Conservation (phyloP, 2,888 invertebrate species). For the Eustalomyia histrio region DNA sequence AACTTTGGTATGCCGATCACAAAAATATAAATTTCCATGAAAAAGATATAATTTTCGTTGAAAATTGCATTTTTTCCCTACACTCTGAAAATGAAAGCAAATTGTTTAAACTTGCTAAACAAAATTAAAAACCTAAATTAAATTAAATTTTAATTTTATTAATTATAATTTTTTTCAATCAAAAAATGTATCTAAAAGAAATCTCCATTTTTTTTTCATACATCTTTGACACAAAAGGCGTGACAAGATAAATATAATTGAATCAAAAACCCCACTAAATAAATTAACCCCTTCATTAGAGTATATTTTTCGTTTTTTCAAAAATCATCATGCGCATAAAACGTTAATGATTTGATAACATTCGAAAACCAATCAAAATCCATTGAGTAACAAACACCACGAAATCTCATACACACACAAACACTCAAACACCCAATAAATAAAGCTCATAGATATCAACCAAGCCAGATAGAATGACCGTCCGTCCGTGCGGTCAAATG, state of each 20-base stretch:
- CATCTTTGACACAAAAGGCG: conserved; percentile 40
- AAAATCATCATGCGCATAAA: conserved; percentile 57
- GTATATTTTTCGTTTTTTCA: not conserved
- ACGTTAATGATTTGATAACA: conserved; percentile 68
- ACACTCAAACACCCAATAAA: conserved; percentile 7
- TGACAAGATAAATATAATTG: conserved; percentile 29
- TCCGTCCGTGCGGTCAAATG: not conserved
- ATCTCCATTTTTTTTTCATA: conserved; percentile 9
- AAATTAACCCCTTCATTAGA: conserved; percentile 35
- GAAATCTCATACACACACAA: conserved; percentile 30
- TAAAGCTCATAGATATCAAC: conserved; percentile 8
- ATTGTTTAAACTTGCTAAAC: no score
- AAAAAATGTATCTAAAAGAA: not conserved
- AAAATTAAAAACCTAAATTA: no score
- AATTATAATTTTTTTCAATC: no score
- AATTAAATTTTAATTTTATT: no score
- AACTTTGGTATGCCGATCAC: no score
- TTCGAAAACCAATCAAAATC: conserved; percentile 78
- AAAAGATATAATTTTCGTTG: no score
- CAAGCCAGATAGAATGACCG: not conserved
- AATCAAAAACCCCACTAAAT: conserved; percentile 5
- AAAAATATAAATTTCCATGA: no score
- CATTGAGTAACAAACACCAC: conserved; percentile 70
- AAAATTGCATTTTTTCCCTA: no score
- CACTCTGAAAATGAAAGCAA: no score